Evolutionary conservation across 2,888 invertebrate genomes (phyloP).

Genomic region (Lathronympha strigana): DNA sequence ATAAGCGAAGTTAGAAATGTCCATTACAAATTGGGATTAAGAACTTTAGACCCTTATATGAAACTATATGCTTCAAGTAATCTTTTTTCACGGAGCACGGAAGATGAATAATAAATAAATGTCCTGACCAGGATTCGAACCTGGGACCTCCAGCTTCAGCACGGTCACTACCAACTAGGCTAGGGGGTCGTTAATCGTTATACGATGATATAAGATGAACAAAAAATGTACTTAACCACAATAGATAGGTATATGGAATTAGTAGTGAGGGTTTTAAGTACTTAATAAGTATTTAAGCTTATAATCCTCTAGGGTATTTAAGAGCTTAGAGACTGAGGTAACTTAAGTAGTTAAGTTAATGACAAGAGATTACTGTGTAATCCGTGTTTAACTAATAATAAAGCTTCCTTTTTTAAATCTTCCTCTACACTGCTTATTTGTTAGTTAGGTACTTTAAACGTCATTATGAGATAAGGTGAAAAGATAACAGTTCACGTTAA

Average conservation of each 20-base stretch:
- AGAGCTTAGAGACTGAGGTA: neutral
- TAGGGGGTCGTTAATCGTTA: too few relatives aligned
- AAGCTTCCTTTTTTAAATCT: too few relatives aligned
- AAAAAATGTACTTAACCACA: too few relatives aligned
- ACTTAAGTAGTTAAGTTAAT: neutral
- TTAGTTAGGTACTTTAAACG: neutral
- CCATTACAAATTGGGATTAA: neutral
- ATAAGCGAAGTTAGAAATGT: neutral
- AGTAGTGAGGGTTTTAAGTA: neutral
- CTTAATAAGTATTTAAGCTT: neutral
- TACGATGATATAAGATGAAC: too few relatives aligned
- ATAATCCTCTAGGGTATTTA: neutral
- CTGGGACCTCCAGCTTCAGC: too few relatives aligned
- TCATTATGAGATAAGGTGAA: slow-evolving; percentile 9
- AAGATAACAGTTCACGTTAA: slow-evolving; percentile 1
- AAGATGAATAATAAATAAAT: neutral
- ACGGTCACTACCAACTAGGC: too few relatives aligned
- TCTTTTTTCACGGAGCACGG: neutral
- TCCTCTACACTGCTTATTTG: too few relatives aligned
- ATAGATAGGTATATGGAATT: too few relatives aligned
- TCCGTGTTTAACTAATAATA: neutral
- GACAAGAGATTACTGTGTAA: slow-evolving; percentile 4
- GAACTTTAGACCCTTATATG: neutral
- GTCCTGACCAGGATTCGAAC: too few relatives aligned
- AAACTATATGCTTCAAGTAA: neutral